Evolutionary conservation across 2,113 vertebrate species (phyloP).

Genomic region (Larimichthys polyactis): DNA sequence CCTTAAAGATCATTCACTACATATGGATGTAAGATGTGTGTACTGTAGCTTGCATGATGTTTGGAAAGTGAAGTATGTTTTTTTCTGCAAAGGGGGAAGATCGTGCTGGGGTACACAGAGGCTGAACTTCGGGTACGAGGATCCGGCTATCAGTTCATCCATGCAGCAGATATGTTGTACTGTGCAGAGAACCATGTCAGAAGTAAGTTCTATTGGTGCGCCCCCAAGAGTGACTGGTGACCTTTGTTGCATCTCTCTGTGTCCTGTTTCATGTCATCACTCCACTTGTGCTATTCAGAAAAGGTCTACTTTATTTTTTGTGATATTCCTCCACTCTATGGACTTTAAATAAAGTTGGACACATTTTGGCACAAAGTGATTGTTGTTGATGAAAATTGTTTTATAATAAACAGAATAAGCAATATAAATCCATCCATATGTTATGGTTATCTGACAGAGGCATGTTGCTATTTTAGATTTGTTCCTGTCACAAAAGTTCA

Average conservation of each 20-base stretch:
- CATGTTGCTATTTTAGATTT: neutral
- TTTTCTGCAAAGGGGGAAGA: slow-evolving; percentile 76
- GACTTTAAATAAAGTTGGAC: no score
- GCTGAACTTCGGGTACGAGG: slow-evolving; percentile 81
- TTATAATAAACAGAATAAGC: neutral
- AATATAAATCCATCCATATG: neutral
- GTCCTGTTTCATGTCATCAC: neutral
- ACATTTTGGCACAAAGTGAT: neutral
- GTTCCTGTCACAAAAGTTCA: slow-evolving; percentile 44
- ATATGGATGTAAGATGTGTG: neutral
- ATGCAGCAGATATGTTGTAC: slow-evolving; percentile 83
- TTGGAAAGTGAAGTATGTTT: neutral
- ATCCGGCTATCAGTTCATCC: slow-evolving; percentile 85
- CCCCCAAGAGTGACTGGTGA: no score
- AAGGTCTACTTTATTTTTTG: neutral
- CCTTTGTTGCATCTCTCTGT: neutral
- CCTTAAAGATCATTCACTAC: neutral
- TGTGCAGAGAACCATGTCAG: slow-evolving; percentile 84
- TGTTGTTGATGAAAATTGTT: neutral
- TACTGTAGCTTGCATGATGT: neutral
- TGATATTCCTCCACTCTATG: no score
- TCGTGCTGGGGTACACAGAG: slow-evolving; percentile 83
- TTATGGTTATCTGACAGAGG: neutral
- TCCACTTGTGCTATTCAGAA: neutral
- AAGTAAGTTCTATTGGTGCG: slow-evolving; percentile 69